Evolutionary conservation across 2,888 invertebrate species (phyloP).

Genomic region (Drosophila borborema): DNA sequence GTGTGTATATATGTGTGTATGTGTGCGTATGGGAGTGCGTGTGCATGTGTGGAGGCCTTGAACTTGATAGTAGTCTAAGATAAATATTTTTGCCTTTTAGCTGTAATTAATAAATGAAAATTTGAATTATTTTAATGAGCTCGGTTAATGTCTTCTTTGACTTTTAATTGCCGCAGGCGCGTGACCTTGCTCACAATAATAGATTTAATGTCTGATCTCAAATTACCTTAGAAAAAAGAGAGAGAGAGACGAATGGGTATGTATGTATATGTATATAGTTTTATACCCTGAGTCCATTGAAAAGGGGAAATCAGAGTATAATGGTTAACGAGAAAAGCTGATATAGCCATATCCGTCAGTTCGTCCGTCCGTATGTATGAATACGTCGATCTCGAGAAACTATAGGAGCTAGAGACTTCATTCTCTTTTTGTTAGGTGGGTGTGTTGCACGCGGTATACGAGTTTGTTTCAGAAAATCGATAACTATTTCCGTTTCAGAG

Average conservation of each 20-base stretch:
- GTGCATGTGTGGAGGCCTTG: conserved; percentile 19
- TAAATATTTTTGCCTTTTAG: conserved; percentile 25
- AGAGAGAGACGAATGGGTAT: background rate
- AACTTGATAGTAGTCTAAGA: conserved; percentile 35
- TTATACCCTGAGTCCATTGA: too few species aligned
- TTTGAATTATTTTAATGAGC: conserved; percentile 30
- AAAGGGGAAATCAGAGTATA: too few species aligned
- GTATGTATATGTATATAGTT: background rate
- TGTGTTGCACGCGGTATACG: too few species aligned
- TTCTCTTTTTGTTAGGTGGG: too few species aligned
- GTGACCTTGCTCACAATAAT: conserved; percentile 24
- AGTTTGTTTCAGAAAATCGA: too few species aligned
- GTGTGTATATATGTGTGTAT: background rate
- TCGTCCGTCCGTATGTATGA: too few species aligned
- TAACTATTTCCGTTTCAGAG: too few species aligned
- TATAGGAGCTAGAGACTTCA: too few species aligned
- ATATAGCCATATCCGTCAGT: too few species aligned
- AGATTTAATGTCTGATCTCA: conserved; percentile 10
- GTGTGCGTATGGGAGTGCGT: background rate
- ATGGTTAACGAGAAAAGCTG: too few species aligned
- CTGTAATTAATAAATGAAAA: conserved; percentile 46
- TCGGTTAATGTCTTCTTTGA: conserved; percentile 26
- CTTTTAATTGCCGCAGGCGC: conserved; percentile 23
- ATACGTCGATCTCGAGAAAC: too few species aligned
- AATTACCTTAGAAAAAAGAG: background rate